phyloP scores from a whole-genome alignment of 1,140 invertebrate genomes.

The Trypoxylus dichotomus region DNA sequence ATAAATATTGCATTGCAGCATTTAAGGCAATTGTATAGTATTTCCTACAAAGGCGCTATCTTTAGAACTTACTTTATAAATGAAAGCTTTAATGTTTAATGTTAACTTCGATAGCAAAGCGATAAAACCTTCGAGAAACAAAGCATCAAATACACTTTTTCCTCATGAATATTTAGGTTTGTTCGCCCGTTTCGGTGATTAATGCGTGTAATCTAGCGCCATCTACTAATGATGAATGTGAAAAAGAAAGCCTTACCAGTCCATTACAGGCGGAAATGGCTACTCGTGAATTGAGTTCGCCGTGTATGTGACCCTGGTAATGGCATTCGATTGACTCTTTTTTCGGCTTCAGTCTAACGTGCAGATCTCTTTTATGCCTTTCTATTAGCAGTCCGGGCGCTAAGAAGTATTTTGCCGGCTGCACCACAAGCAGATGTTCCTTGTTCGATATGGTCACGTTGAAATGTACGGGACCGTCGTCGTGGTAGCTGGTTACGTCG shows the following conservation, averaged over 20 bases:
- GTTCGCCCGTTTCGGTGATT: neutral
- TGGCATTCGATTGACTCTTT: constrained; percentile 65
- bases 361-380: constrained; percentile 60
- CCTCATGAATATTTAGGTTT: neutral
- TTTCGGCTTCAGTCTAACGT: constrained; percentile 57
- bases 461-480: constrained; percentile 57
- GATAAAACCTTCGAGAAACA: neutral
- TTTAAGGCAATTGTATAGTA: too few relatives aligned
- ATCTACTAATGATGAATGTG: neutral
- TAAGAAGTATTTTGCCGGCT: constrained; percentile 68
- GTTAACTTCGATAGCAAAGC: neutral
- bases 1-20: too few relatives aligned
- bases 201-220: constrained; percentile 14
- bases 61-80: too few relatives aligned
- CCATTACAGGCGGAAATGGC: constrained; percentile 81
- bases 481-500: constrained; percentile 58
- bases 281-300: constrained; percentile 66
- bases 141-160: neutral
- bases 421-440: constrained; percentile 59
- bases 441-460: constrained; percentile 58
- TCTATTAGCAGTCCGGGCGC: constrained; percentile 72
- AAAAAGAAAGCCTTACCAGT: constrained; percentile 64
- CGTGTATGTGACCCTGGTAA: constrained; percentile 72
- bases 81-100: too few relatives aligned
- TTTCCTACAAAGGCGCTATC: too few relatives aligned